phyloP scores from a whole-genome alignment of 2,113 vertebrate genomes.

The Anarhynchus alexandrinus region DNA sequence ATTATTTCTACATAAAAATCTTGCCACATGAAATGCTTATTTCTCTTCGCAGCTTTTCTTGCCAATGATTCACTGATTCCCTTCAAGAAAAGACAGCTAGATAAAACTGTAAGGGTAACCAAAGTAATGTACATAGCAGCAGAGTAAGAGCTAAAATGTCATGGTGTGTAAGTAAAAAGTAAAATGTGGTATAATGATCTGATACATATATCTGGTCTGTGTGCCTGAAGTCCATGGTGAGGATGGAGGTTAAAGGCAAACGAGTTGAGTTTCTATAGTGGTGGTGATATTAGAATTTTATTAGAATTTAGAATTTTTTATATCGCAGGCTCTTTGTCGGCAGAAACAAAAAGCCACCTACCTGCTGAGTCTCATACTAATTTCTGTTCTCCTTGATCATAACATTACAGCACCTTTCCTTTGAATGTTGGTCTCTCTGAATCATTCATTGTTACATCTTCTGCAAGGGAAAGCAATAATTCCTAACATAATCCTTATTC shows the following conservation, averaged over 20 bases:
- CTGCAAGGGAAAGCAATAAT: neutral
- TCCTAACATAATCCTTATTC: neutral
- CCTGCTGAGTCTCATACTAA: neutral
- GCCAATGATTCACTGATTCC: neutral
- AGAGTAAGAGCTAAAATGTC: neutral
- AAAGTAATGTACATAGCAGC: neutral
- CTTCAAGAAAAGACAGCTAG: neutral
- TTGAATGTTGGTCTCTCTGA: neutral
- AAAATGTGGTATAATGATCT: neutral
- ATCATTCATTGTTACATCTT: neutral
- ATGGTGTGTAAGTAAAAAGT: neutral
- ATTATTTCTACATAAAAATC: neutral
- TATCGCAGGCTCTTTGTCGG: rapidly evolving
- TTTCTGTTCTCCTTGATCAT: neutral
- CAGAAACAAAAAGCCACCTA: neutral
- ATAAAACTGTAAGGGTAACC: neutral
- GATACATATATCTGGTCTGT: neutral
- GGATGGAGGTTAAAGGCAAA: neutral
- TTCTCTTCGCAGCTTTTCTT: conserved; percentile 26
- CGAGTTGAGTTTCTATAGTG: neutral
- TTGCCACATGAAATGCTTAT: neutral
- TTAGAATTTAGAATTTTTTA: no score
- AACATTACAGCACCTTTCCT: neutral
- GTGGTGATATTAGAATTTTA: neutral
- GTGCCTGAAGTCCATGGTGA: neutral